A percentile compares a stretch with the other conserved stretches of the same genome.
Evolutionary conservation across 2,797 vertebrate species (phyloP).

Genomic region (Crax fasciolata): DNA sequence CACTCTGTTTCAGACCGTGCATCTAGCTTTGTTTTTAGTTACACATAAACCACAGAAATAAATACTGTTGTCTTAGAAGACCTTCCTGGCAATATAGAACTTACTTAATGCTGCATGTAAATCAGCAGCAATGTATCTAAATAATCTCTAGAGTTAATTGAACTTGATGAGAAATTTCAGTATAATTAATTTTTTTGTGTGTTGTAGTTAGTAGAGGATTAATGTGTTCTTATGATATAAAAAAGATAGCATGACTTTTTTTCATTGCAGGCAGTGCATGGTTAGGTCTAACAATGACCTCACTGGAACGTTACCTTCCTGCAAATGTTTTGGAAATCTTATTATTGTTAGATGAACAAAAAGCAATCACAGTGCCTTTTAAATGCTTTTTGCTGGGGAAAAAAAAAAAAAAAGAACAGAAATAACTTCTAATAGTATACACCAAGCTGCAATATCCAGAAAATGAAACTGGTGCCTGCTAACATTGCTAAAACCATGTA

Average conservation of each 20-base stretch:
- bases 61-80: no score
- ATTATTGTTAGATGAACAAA: not conserved
- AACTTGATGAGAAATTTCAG: not conserved
- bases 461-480: not conserved
- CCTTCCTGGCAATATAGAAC: not conserved
- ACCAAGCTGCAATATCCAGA: not conserved
- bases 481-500: not conserved
- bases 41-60: not conserved
- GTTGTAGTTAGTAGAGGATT: not conserved
- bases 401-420: not conserved
- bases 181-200: not conserved
- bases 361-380: not conserved
- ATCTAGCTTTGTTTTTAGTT: not conserved
- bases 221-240: not conserved
- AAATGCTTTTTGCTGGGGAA: not conserved
- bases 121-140: not conserved
- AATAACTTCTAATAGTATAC: not conserved
- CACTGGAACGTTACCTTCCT: not conserved
- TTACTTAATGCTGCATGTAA: not conserved
- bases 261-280: not conserved
- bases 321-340: not conserved
- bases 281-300: not conserved
- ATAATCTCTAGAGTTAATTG: not conserved
- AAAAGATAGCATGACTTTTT: not conserved
- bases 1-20: not conserved